phyloP scores from a whole-genome alignment of 2,888 invertebrate genomes.

The Leptopilina myrica region DNA sequence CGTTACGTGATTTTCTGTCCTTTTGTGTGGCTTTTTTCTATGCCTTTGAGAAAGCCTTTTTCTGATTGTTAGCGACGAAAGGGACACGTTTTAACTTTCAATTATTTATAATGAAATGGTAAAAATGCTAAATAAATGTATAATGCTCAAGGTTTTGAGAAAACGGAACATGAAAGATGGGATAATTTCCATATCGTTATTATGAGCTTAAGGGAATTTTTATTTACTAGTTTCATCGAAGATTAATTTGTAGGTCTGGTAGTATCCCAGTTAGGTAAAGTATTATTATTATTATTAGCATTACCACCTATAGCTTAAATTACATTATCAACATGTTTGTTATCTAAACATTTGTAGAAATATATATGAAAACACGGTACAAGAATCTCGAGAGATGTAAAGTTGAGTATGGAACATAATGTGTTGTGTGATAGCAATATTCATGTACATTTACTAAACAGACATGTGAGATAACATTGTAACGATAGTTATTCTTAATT shows the following conservation, averaged over 20 bases:
- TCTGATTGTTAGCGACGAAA: slow-evolving; percentile 11
- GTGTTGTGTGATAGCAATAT: slow-evolving; percentile 1
- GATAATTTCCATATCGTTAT: too few relatives aligned
- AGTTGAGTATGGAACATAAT: neutral
- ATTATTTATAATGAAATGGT: slow-evolving; percentile 30
- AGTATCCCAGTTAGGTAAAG: too few relatives aligned
- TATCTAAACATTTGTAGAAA: neutral
- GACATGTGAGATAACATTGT: slow-evolving; percentile 18
- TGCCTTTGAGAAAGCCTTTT: slow-evolving; percentile 29
- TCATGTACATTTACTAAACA: neutral
- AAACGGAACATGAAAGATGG: neutral
- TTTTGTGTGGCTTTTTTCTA: slow-evolving; percentile 21
- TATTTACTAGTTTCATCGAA: too few relatives aligned
- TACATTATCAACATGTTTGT: too few relatives aligned
- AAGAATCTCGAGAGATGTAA: neutral
- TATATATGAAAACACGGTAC: neutral
- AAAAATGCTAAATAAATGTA: slow-evolving; percentile 1
- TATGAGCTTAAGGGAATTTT: too few relatives aligned
- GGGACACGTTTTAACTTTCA: slow-evolving; percentile 22
- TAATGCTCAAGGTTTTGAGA: neutral
- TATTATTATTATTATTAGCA: too few relatives aligned
- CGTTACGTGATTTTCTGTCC: slow-evolving; percentile 28
- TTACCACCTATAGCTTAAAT: too few relatives aligned
- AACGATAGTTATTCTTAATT: slow-evolving; percentile 37
- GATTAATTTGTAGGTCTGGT: too few relatives aligned